Conservation (phyloP, 2,797 vertebrate species). For the Lemur catta region DNA sequence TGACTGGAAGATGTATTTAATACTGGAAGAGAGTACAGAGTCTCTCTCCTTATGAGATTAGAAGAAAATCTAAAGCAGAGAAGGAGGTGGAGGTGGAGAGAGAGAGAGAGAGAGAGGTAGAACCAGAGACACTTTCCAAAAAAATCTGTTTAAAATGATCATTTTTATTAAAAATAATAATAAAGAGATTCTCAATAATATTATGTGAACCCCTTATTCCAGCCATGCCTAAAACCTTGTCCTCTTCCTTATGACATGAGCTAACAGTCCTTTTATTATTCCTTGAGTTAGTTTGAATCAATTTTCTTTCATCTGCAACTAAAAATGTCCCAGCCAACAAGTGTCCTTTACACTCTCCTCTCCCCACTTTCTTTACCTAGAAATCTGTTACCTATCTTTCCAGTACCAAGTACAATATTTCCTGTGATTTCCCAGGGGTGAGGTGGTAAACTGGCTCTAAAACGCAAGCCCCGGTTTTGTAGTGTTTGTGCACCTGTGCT, state of each 20-base stretch:
- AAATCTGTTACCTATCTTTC: background rate
- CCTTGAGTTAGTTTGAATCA: background rate
- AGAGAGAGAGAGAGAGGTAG: background rate
- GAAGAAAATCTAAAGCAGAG: background rate
- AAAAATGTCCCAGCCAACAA: background rate
- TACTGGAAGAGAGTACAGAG: background rate
- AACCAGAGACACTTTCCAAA: background rate
- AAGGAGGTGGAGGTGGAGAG: background rate
- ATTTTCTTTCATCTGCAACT: background rate
- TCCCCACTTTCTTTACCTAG: background rate
- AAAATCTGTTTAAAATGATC: too few relatives aligned
- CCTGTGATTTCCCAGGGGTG: background rate
- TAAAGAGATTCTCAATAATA: background rate
- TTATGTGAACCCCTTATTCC: background rate
- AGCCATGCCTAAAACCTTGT: background rate
- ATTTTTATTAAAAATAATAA: background rate
- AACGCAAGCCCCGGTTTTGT: background rate
- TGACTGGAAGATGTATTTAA: background rate
- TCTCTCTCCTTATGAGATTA: background rate
- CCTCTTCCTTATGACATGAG: background rate
- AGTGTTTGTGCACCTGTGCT: background rate
- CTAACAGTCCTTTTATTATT: background rate
- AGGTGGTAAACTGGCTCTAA: background rate
- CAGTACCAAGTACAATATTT: background rate
- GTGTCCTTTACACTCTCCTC: background rate